A percentile compares a stretch with the other conserved stretches of the same genome.
Conservation (phyloP, 2,888 invertebrate genomes). For the Synanthedon vespiformis region DNA sequence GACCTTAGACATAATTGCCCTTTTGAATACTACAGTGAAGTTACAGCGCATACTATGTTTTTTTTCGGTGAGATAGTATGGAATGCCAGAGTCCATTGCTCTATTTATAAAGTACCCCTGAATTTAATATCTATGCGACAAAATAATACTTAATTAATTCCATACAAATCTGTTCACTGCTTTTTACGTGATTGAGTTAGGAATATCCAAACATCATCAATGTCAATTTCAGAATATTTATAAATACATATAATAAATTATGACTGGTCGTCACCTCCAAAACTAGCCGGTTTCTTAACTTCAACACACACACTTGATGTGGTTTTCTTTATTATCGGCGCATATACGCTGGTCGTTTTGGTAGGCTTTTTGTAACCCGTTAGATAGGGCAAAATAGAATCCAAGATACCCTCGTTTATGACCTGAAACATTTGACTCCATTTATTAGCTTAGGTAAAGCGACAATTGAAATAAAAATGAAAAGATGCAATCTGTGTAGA, state of each 20-base stretch:
- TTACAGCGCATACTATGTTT: too few species aligned
- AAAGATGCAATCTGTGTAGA: slow-evolving; percentile 1
- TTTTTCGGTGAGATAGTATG: too few species aligned
- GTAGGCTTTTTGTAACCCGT: slow-evolving; percentile 66
- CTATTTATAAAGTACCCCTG: too few species aligned
- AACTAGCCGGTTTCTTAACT: slow-evolving; percentile 63
- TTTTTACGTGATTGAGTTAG: too few species aligned
- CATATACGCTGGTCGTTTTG: slow-evolving; percentile 64
- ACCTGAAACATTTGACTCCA: slow-evolving; percentile 61
- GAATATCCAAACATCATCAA: too few species aligned
- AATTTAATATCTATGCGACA: too few species aligned
- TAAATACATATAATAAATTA: not conserved
- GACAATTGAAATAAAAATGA: not conserved
- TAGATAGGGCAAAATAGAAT: slow-evolving; percentile 84
- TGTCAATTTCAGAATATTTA: not conserved
- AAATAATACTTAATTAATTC: too few species aligned
- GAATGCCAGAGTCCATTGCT: too few species aligned
- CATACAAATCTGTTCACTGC: too few species aligned
- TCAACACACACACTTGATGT: slow-evolving; percentile 36
- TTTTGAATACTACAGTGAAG: too few species aligned
- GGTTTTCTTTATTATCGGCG: slow-evolving; percentile 67
- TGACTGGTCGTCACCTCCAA: slow-evolving; percentile 41
- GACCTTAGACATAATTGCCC: too few species aligned
- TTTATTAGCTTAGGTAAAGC: not conserved
- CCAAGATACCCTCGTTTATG: slow-evolving; percentile 84